Conservation (phyloP, 2,888 invertebrate species). For the Nebria salina region DNA sequence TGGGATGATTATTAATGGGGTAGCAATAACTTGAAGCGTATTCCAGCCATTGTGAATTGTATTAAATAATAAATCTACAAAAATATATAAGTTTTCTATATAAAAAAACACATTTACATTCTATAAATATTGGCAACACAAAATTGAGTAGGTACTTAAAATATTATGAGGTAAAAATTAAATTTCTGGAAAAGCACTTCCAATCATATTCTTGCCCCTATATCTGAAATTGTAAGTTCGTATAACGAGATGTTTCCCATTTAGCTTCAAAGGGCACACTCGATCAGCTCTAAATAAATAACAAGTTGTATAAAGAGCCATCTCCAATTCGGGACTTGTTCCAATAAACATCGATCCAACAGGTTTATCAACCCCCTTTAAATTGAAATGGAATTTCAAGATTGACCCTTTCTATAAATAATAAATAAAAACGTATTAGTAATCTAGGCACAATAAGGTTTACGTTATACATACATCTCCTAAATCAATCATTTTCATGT, state of each 20-base stretch:
- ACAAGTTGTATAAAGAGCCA: slow-evolving; percentile 90
- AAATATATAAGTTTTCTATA: too few relatives aligned
- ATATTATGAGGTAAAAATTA: slow-evolving; percentile 55
- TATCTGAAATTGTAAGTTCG: slow-evolving; percentile 79
- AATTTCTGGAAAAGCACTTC: slow-evolving; percentile 85
- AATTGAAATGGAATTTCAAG: slow-evolving; percentile 76
- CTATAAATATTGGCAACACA: too few relatives aligned
- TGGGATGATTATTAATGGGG: too few relatives aligned
- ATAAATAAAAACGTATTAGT: slow-evolving; percentile 49
- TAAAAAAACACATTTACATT: too few relatives aligned
- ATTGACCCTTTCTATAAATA: slow-evolving; percentile 79
- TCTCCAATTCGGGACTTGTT: slow-evolving; percentile 90
- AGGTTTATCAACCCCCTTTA: slow-evolving; percentile 78
- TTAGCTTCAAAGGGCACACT: slow-evolving; percentile 78
- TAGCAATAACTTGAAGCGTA: too few relatives aligned
- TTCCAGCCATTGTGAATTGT: too few relatives aligned
- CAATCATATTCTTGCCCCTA: slow-evolving; percentile 80
- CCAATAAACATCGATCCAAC: slow-evolving; percentile 83
- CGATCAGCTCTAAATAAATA: slow-evolving; percentile 79
- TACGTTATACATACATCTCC: slow-evolving; percentile 67
- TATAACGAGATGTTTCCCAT: slow-evolving; percentile 76
- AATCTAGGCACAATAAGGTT: too few relatives aligned
- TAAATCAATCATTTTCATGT: slow-evolving; percentile 75
- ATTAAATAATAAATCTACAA: too few relatives aligned
- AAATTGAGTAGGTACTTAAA: too few relatives aligned